Base-by-base conservation (phyloP, 2,113 vertebrate species). In the Gymnobelideus leadbeateri region DNA sequence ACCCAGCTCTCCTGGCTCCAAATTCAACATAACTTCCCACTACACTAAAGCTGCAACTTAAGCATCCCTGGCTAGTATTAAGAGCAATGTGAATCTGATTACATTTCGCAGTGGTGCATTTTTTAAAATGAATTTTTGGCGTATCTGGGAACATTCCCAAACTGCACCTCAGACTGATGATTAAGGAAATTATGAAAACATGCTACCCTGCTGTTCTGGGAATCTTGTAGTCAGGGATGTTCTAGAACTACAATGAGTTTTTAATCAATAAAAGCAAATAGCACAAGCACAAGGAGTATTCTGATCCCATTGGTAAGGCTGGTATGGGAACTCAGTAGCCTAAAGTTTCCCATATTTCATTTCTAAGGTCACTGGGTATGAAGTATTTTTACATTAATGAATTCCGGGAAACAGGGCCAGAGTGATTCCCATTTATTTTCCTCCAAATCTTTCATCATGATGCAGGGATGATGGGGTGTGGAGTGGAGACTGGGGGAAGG, bases 231-330 rank as follows among this genome's bases (percentile, higher is more conserved):
- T 53, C 54, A n/a, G 1, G 68, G 90, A 0, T 8, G 49, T 77
- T 94, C 94, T 53, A 54, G 37, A 31, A 91, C 10, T 8, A 49
- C 50, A 92, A 89, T 89, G 92, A 52, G 84, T 51, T 93, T 95
- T 92, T 91, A 84, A 89, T 54, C n/a, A 92, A 16, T 28, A 94
- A 46, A 51, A 91, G 43, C 89, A 50, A 50, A 52, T 90, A n/a
- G 7, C 55, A 31, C 12, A 53, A 92, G 93, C 61, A 43, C 53
- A 91, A 77, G 55, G 23, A 49, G 49, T 28, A 31, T 31, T 90
- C 28, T 0, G 49, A 93, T 89, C 31, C 47, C n/a, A 3, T 57
- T 28, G 7, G 49, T 9, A 16, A 50, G 43, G 47, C 43, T 2
- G n/a, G 47, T 50, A 23, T 31, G 89, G 95, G 84, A 77, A 89